A percentile compares a stretch with the other conserved stretches of the same genome.
Evolutionary conservation across 2,797 vertebrate genomes (phyloP).

Genomic region (Agapornis canus): DNA sequence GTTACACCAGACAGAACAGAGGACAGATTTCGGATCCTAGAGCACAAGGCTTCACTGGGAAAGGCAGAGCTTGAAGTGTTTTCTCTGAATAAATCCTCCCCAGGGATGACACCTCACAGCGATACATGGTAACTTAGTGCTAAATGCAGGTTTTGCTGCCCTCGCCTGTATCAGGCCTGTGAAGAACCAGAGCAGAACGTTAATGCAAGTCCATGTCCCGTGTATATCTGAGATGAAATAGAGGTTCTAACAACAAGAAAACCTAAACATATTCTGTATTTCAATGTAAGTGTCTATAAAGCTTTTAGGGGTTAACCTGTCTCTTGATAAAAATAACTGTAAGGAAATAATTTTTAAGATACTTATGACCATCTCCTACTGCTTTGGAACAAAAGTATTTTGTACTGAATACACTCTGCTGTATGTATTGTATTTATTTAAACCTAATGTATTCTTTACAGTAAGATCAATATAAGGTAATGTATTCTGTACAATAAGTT

Average conservation of each 20-base stretch:
- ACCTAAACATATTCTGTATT: background rate
- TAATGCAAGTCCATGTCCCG: background rate
- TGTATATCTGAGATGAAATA: background rate
- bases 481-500: background rate
- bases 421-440: background rate
- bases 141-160: background rate
- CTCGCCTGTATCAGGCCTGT: fast-evolving
- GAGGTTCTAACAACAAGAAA: background rate
- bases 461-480: background rate
- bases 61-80: background rate
- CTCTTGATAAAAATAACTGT: background rate
- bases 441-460: background rate
- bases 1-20: background rate
- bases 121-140: background rate
- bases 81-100: background rate
- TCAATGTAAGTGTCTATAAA: background rate
- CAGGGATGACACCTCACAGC: background rate
- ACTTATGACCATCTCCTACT: background rate
- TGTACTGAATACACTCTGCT: background rate
- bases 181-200: background rate
- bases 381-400: background rate
- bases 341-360: background rate
- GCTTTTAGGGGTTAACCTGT: background rate
- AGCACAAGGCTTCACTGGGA: background rate
- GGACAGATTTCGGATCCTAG: background rate